phyloP scores from a whole-genome alignment of 2,113 vertebrate genomes.

The Felis catus region DNA sequence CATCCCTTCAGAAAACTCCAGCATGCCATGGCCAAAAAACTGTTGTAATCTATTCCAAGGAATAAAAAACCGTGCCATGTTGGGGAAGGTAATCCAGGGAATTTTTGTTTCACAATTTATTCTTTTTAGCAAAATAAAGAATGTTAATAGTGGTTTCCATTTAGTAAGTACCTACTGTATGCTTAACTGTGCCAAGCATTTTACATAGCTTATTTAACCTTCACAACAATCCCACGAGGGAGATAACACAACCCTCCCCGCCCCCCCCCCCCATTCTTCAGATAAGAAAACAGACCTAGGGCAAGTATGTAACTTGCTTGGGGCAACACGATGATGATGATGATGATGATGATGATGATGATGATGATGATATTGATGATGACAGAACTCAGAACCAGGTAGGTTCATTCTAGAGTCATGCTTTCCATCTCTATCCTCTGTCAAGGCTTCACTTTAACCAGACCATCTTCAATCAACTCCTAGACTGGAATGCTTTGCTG shows the following conservation, averaged over 20 bases:
- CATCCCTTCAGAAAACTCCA: background rate
- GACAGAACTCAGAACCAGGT: background rate
- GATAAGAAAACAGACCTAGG: background rate
- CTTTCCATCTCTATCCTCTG: too few relatives aligned
- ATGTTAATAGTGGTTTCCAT: background rate
- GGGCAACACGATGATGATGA: background rate
- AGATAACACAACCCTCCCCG: too few relatives aligned
- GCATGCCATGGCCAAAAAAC: background rate
- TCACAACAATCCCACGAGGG: background rate
- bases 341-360: background rate
- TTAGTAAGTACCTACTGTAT: background rate
- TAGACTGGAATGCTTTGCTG: background rate
- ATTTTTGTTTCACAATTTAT: background rate
- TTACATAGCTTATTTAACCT: background rate
- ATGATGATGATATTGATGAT: background rate
- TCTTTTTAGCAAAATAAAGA: conserved; percentile 2
- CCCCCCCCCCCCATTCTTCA: background rate
- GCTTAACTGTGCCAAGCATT: background rate
- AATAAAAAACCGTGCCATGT: background rate
- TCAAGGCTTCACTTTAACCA: background rate
- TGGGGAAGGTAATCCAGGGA: background rate
- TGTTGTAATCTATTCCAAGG: background rate
- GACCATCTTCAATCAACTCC: background rate
- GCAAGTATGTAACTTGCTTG: background rate
- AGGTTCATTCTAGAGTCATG: background rate